Conservation (phyloP, 1,140 invertebrate genomes). For the Drosophila sp. region DNA sequence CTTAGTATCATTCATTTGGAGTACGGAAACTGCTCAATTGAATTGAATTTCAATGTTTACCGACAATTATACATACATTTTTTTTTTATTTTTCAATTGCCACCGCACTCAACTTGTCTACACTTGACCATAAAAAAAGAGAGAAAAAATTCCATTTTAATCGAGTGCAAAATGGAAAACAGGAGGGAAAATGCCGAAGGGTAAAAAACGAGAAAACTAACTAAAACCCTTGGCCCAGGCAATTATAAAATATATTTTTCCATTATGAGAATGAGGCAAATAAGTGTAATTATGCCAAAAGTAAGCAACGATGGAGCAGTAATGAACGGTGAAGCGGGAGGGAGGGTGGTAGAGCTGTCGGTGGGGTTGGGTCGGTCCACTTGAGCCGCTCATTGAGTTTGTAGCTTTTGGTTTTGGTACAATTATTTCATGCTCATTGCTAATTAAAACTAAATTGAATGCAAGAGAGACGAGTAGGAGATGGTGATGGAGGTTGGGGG, state of each 20-base stretch:
- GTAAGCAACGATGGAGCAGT: constrained; percentile 25
- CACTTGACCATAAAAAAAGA: constrained; percentile 23
- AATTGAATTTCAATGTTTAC: neutral
- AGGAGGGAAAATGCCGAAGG: neutral
- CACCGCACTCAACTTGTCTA: constrained; percentile 13
- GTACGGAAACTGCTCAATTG: neutral
- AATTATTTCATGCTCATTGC: constrained; percentile 79
- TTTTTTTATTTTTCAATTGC: constrained; percentile 10
- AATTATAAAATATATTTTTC: constrained; percentile 75
- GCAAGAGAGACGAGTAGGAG: constrained; percentile 24
- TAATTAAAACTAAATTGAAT: constrained; percentile 81
- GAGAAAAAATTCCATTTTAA: constrained; percentile 34
- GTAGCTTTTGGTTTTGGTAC: constrained; percentile 64
- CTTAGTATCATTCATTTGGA: neutral
- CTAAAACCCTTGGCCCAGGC: constrained; percentile 28
- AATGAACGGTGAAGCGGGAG: neutral
- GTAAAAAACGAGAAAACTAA: constrained; percentile 42
- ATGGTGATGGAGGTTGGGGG: constrained; percentile 1
- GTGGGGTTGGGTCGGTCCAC: constrained; percentile 44
- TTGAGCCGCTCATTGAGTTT: constrained; percentile 69
- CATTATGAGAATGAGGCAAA: constrained; percentile 60
- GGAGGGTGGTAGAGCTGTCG: constrained; percentile 1
- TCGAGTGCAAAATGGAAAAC: constrained; percentile 40
- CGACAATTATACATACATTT: neutral
- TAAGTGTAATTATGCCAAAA: constrained; percentile 65